Percentiles rank a stretch among this genome's conserved stretches.
Conservation (phyloP, 2,797 vertebrate genomes). For the Pterois miles region DNA sequence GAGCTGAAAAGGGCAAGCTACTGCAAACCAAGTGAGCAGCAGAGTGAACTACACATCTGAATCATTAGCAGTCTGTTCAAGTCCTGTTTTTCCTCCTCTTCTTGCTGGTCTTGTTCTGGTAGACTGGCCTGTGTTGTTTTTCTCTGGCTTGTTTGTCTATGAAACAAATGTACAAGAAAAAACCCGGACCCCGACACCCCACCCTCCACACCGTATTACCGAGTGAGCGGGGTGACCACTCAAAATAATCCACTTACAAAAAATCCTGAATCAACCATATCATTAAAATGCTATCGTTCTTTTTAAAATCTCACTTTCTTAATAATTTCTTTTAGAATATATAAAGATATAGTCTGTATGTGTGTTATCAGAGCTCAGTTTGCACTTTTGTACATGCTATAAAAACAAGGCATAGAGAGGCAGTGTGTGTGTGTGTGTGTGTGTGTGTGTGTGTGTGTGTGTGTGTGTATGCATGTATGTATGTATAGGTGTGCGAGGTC, state of each 20-base stretch:
- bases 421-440: conserved; percentile 53
- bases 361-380: conserved; percentile 76
- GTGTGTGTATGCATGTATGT: conserved; percentile 49
- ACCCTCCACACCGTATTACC: conserved; percentile 10
- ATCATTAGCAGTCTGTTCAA: conserved; percentile 43
- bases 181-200: conserved; percentile 1
- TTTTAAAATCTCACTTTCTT: conserved; percentile 70
- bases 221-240: conserved; percentile 17
- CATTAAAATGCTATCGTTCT: conserved; percentile 69
- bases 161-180: conserved; percentile 62
- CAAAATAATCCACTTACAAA: conserved; percentile 60
- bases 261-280: conserved; percentile 68
- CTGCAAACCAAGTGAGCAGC: conserved; percentile 51
- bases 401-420: conserved; percentile 83
- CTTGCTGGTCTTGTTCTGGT: conserved; percentile 39
- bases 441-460: conserved; percentile 45
- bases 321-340: conserved; percentile 74
- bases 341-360: conserved; percentile 77
- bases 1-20: conserved; percentile 44
- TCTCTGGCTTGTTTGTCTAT: conserved; percentile 43
- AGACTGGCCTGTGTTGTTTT: conserved; percentile 42
- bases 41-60: conserved; percentile 39
- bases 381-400: conserved; percentile 80
- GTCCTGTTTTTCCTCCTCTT: not conserved
- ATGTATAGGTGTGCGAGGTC: conserved; percentile 41